Evolutionary conservation across 2,113 vertebrate genomes (phyloP), one percentile per base, ranked within the genome.

Genomic region (Oryzias javanicus): DNA sequence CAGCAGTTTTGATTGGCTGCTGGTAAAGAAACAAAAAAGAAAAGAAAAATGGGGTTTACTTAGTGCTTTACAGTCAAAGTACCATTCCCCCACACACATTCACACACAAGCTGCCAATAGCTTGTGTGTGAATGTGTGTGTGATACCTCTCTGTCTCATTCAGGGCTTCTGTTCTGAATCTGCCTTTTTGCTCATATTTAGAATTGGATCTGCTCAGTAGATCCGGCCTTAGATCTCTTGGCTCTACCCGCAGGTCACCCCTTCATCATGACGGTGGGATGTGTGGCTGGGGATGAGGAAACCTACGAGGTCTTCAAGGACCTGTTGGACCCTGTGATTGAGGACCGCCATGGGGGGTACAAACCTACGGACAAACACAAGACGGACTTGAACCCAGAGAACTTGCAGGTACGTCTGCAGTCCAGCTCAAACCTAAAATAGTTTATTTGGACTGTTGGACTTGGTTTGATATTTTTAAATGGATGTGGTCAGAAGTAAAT

Each of bases 201-300:
- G 78, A 83, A 84, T 80, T 41, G 68, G 84, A 86, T 82, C 8
- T 14, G 19, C 40, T 49, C 0, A 3, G 65, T 15, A 42, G 51
- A 50, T 54, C 49, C 27, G 51, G 41, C 59, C 35, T 55, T 62
- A 50, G 53, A 55, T 66, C 35, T 10, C 49, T 48, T 72, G 60
- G 66, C 55, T 52, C 72, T 70, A n/a, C 1, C 15, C 71, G 48
- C 79, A 96, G 96, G 96, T 71, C 96, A 98, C 70, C 95, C 96
- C 0, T 98, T 85, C 89, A 98, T 98, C 89, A 93, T 97, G 95
- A 97, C 96, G 0, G 95, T 98, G 74, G 96, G 95, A 67, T 94
- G 93, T 0, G 96, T 97, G 54, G 95, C 95, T 29, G 95, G 95
- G 47, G 96, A 98, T 57, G 96, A 98, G 79, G 95, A 98, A 51